These are phyloP conservation scores for Luscinia luscinia DNA, from an alignment of 2,797 vertebrate species.

Conservation along the genomic window DNA sequence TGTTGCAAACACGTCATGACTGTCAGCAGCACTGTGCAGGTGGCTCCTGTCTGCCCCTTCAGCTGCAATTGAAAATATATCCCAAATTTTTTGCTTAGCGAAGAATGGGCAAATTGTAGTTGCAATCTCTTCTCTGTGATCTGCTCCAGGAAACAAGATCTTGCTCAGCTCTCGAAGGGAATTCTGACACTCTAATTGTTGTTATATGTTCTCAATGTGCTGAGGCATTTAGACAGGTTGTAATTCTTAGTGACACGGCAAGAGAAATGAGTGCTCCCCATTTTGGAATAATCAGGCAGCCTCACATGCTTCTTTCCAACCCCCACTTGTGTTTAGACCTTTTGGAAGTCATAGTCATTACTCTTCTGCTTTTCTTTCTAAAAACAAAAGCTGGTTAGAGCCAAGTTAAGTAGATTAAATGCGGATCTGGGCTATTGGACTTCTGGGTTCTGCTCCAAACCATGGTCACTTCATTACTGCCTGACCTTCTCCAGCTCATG, in stretches of 20 bases:
- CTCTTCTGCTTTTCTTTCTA: slow-evolving; percentile 29
- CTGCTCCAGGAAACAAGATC: slow-evolving; percentile 34
- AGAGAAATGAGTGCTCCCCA: not conserved
- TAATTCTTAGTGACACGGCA: slow-evolving; percentile 46
- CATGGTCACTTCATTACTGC: slow-evolving; percentile 28
- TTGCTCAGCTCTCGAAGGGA: slow-evolving; percentile 21
- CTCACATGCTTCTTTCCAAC: not conserved
- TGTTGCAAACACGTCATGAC: not conserved
- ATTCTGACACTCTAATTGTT: slow-evolving; percentile 58
- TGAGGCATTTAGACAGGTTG: slow-evolving; percentile 35
- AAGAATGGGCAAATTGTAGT: slow-evolving; percentile 28
- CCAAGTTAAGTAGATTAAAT: not conserved
- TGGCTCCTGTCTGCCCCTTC: slow-evolving; percentile 21
- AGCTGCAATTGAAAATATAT: not conserved
- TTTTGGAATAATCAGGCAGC: not conserved
- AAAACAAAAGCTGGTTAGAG: slow-evolving; percentile 10
- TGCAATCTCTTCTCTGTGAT: slow-evolving; percentile 5
- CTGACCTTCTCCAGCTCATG: slow-evolving; percentile 34
- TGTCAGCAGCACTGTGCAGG: not conserved
- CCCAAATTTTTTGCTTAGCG: not conserved
- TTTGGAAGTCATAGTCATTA: not conserved
- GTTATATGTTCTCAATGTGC: slow-evolving; percentile 21
- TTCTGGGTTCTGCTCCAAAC: slow-evolving; percentile 30
- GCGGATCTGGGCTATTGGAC: not conserved
- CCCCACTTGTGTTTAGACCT: not conserved